Percentiles rank a stretch among this genome's conserved stretches.
Evolutionary conservation across 2,888 invertebrate genomes (phyloP).

Genomic region (Dryocosmus kuriphilus): DNA sequence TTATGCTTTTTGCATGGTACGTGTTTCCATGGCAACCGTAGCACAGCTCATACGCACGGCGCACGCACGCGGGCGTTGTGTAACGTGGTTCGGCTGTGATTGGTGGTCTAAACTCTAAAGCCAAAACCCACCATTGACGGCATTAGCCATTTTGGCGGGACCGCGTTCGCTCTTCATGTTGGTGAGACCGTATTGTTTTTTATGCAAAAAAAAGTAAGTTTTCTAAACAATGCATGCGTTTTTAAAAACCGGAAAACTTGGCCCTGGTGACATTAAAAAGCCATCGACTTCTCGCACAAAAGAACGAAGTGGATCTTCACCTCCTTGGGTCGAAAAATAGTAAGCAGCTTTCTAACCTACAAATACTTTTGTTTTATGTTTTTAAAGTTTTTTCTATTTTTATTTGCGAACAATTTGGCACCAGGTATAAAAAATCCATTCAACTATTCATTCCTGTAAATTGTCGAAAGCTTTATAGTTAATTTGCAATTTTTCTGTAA

Average conservation of each 20-base stretch:
- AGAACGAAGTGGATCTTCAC: slow-evolving; percentile 72
- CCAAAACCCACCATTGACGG: too few relatives aligned
- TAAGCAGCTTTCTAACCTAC: slow-evolving; percentile 75
- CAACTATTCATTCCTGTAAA: too few relatives aligned
- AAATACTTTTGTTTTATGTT: slow-evolving; percentile 1
- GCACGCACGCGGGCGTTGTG: too few relatives aligned
- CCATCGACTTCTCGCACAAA: slow-evolving; percentile 66
- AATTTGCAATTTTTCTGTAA: too few relatives aligned
- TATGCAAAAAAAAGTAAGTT: neutral
- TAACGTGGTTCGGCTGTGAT: too few relatives aligned
- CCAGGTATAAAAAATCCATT: too few relatives aligned
- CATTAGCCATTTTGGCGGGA: neutral
- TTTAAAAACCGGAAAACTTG: slow-evolving; percentile 88
- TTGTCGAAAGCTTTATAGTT: too few relatives aligned
- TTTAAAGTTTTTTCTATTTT: neutral
- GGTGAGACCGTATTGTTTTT: neutral
- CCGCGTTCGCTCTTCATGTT: too few relatives aligned
- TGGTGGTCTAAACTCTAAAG: too few relatives aligned
- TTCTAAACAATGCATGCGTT: slow-evolving; percentile 85
- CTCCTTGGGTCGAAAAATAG: slow-evolving; percentile 95
- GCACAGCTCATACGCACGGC: too few relatives aligned
- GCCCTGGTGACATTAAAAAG: slow-evolving; percentile 74
- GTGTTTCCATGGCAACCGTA: neutral
- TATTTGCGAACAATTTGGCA: neutral
- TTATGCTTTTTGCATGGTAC: neutral